phyloP scores from a whole-genome alignment of 2,888 invertebrate genomes.

The Noctua comes region DNA sequence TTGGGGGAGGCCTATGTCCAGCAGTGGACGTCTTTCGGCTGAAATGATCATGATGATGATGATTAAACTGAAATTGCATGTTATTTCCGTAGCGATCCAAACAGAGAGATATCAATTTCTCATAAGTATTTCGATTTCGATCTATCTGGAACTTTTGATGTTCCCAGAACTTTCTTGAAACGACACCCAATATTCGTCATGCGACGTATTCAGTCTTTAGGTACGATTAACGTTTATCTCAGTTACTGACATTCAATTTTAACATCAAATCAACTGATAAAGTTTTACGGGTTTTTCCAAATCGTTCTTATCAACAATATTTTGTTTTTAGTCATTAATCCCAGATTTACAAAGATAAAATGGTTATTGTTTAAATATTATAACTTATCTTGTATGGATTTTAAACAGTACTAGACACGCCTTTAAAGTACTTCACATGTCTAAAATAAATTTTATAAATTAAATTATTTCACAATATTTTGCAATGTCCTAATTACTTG shows the following conservation, averaged over 20 bases:
- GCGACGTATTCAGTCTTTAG: background rate
- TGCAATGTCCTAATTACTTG: background rate
- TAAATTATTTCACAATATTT: slow-evolving; percentile 1
- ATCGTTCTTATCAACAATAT: background rate
- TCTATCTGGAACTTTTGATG: background rate
- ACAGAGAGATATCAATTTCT: background rate
- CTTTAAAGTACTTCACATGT: background rate
- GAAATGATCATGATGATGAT: too few species aligned
- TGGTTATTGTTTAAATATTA: background rate
- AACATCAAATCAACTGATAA: slow-evolving; percentile 1
- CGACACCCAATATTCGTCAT: background rate
- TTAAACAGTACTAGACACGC: background rate
- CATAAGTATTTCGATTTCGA: background rate
- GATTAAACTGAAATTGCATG: too few species aligned
- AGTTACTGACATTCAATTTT: background rate
- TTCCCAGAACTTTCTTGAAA: background rate
- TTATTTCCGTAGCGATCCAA: too few species aligned
- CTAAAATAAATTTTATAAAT: background rate
- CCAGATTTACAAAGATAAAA: slow-evolving; percentile 27
- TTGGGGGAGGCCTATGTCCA: too few species aligned
- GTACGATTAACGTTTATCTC: background rate
- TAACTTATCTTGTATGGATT: slow-evolving; percentile 4
- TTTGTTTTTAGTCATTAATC: slow-evolving; percentile 30
- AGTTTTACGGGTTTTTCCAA: slow-evolving; percentile 5
- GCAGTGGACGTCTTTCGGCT: too few species aligned